Evolutionary conservation across 2,797 vertebrate genomes (phyloP).

Genomic region (Coranthus polyacanthus): DNA sequence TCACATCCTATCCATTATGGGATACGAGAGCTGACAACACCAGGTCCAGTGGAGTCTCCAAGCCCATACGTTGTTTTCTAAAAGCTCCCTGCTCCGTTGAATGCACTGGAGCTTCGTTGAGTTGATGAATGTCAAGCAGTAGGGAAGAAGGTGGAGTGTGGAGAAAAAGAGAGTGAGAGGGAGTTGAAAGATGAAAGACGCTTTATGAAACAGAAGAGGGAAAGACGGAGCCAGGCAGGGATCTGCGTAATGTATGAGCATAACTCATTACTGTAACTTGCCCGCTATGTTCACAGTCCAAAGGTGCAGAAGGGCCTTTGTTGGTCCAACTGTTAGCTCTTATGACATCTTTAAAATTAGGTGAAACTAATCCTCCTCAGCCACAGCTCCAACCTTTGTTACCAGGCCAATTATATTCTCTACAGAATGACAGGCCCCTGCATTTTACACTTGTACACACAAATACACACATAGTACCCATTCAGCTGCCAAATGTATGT

Average conservation of each 20-base stretch:
- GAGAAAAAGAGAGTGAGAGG: slow-evolving; percentile 35
- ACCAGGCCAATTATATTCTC: slow-evolving; percentile 25
- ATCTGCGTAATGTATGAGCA: slow-evolving; percentile 40
- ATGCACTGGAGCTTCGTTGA: slow-evolving; percentile 35
- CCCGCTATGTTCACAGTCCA: slow-evolving; percentile 11
- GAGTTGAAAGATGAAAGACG: slow-evolving; percentile 51
- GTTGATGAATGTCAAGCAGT: slow-evolving; percentile 33
- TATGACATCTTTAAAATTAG: slow-evolving; percentile 29
- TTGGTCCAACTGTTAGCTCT: slow-evolving; percentile 32
- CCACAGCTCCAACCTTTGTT: slow-evolving; percentile 29
- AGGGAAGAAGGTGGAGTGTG: slow-evolving; percentile 3
- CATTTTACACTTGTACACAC: slow-evolving; percentile 33
- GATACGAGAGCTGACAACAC: no score
- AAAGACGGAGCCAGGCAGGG: slow-evolving; percentile 29
- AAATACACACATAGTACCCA: slow-evolving; percentile 22
- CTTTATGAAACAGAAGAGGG: slow-evolving; percentile 43
- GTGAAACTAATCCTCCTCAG: slow-evolving; percentile 33
- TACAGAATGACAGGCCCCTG: slow-evolving; percentile 26
- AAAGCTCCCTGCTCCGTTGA: slow-evolving; percentile 35
- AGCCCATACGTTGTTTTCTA: slow-evolving; percentile 21
- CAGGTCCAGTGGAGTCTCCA: slow-evolving; percentile 17
- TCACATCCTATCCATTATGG: slow-evolving; percentile 25
- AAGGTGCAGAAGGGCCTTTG: slow-evolving; percentile 2
- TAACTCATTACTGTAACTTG: slow-evolving; percentile 45
- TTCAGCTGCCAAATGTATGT: slow-evolving; percentile 51